Base-by-base conservation (phyloP, 2,888 invertebrate species). In the Diloba caeruleocephala region DNA sequence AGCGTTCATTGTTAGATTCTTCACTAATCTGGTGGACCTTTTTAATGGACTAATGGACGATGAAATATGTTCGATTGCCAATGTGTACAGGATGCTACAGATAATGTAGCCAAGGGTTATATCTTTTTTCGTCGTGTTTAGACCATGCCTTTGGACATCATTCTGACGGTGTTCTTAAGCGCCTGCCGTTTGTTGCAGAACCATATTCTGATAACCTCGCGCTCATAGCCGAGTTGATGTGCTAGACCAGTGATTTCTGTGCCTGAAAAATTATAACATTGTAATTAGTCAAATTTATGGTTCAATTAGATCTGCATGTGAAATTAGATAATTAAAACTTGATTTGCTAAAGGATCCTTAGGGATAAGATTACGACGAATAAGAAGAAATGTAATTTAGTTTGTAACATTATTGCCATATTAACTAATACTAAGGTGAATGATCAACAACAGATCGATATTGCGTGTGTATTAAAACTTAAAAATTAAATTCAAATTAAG, bases 151-250 rank as follows among this genome's bases (percentile, higher is more conserved):
- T 97, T 97, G 43, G 97, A 97, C 97, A 98, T 98, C 97, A 98
- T 97, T 78, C 98, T 95, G 66, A 98, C 98, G n/a, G 99, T 98
- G 87, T 99, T 99, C 90, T 99, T 99, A 70, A 99, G 94, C 1
- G 99, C 98, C 90, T 99, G 99, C 48, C 99, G 95, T 91, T 99
- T 99, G 94, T 99, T 99, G 93, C 99, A 99, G 93, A 99, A 99
- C 99, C 99, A 99, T 92, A 99, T 99, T 88, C 99, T 95, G 80
- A 99, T 99, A 43, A 99, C 99, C 94, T 99, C 99, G 45, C 99
- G 95, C 84, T 99, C 99, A 90, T 99, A 99, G 71, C 99, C 99
- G 51, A 99, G 93, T 86, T 98, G 98, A 84, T 98, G 98, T 9
- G 99, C 98, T 70, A 99, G 93, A 29, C 98, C 98, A 12, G 99